Percentiles rank a stretch among this genome's conserved stretches.
phyloP scores from a whole-genome alignment of 2,113 vertebrate species.

The Eptesicus fuscus region DNA sequence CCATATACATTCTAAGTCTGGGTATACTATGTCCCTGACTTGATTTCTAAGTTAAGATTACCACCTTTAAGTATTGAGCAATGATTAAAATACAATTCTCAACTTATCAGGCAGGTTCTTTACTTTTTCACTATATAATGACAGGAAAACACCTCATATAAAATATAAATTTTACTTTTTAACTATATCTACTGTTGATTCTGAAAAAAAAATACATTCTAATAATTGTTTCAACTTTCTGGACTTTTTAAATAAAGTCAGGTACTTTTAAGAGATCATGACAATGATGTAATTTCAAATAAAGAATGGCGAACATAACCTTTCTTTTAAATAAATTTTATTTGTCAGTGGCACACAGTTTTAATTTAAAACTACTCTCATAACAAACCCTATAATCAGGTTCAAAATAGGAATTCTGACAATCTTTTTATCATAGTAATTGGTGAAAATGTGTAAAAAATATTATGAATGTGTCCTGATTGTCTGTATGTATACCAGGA shows the following conservation, averaged over 20 bases:
- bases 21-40: accelerated
- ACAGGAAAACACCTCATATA: background rate
- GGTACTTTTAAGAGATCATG: background rate
- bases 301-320: too few relatives aligned
- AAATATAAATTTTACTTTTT: slow-evolving; percentile 8
- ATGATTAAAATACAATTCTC: background rate
- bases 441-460: slow-evolving; percentile 14
- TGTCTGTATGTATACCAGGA: background rate
- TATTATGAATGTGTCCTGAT: background rate
- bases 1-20: background rate
- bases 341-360: background rate
- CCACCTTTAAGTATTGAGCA: background rate
- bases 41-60: background rate
- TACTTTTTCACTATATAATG: background rate
- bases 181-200: background rate
- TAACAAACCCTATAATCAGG: background rate
- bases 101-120: background rate
- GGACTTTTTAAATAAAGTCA: background rate
- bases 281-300: background rate
- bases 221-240: background rate
- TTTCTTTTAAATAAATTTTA: background rate
- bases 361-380: slow-evolving; percentile 17
- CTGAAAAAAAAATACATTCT: background rate
- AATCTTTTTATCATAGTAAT: background rate
- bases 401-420: slow-evolving; percentile 24